These are phyloP conservation scores for Phaetusa simplex DNA, from an alignment of 2,113 vertebrate species.

Conservation along the genomic window DNA sequence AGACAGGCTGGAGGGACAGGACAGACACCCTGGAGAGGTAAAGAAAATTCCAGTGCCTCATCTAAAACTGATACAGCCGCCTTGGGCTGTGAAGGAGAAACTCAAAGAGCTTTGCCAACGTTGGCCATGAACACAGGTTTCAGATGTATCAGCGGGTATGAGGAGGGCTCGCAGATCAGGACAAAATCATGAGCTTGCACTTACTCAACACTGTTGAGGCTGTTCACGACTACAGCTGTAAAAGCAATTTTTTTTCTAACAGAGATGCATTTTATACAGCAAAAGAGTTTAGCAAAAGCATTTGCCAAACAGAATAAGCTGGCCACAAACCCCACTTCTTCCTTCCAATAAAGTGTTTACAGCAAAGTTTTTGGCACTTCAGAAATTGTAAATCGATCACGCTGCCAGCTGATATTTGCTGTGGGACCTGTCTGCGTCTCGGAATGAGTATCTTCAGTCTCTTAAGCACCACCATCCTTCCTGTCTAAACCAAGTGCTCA, in stretches of 20 bases:
- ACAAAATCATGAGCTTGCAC: neutral
- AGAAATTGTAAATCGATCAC: neutral
- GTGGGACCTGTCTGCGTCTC: neutral
- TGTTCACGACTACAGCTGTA: neutral
- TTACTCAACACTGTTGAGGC: neutral
- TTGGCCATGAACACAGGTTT: neutral
- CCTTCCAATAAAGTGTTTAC: neutral
- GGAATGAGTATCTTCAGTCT: neutral
- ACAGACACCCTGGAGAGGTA: neutral
- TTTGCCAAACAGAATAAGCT: neutral
- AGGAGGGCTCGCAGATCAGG: neutral
- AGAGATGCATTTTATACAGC: neutral
- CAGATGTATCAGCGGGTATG: neutral
- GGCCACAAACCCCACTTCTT: neutral
- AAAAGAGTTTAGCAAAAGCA: neutral
- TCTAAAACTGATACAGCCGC: neutral
- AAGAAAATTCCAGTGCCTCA: neutral
- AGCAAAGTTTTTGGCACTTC: neutral
- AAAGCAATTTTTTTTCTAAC: neutral
- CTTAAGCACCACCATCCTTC: neutral
- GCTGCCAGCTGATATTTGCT: neutral
- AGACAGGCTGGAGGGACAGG: neutral
- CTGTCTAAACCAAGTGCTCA: neutral
- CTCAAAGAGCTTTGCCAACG: neutral
- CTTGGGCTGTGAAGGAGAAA: neutral